These are phyloP conservation scores for Callipepla squamata DNA, from an alignment of 2,113 vertebrate species.

Conservation along the genomic window DNA sequence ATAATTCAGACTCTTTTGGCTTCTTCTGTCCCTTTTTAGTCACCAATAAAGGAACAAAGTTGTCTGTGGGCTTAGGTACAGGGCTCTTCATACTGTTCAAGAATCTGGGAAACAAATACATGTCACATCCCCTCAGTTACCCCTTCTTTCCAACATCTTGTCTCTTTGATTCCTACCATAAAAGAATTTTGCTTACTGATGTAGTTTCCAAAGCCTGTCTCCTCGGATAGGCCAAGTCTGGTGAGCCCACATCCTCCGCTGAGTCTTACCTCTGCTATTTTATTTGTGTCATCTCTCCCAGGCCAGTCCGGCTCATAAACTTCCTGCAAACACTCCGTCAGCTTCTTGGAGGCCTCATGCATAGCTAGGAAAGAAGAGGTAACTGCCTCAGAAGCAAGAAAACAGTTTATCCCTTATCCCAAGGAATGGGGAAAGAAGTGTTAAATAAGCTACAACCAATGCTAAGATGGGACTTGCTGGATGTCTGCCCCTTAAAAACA, in stretches of 20 bases:
- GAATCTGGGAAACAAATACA: neutral
- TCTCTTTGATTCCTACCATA: neutral
- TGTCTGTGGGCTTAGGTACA: neutral
- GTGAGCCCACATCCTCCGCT: neutral
- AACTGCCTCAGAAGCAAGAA: neutral
- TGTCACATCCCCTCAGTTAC: neutral
- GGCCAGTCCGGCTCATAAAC: conserved; percentile 96
- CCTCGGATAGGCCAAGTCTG: neutral
- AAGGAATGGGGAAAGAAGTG: neutral
- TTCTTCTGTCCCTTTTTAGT: neutral
- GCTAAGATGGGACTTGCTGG: neutral
- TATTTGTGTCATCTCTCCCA: conserved; percentile 92
- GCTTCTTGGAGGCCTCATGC: conserved; percentile 95
- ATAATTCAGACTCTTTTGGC: neutral
- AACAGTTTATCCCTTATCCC: neutral
- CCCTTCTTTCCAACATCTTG: neutral
- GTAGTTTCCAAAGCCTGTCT: neutral
- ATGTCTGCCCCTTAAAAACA: neutral
- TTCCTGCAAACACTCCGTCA: conserved; percentile 93
- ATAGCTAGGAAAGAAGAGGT: conserved; percentile 83
- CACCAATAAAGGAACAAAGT: neutral
- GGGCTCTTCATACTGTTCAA: neutral
- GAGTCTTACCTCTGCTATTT: conserved; percentile 88
- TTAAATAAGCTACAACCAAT: neutral
- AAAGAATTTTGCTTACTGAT: neutral